Percentiles rank a stretch among this genome's conserved stretches.
These are phyloP conservation scores for Zalophus californianus DNA, from an alignment of 2,797 vertebrate species.

Conservation along the genomic window DNA sequence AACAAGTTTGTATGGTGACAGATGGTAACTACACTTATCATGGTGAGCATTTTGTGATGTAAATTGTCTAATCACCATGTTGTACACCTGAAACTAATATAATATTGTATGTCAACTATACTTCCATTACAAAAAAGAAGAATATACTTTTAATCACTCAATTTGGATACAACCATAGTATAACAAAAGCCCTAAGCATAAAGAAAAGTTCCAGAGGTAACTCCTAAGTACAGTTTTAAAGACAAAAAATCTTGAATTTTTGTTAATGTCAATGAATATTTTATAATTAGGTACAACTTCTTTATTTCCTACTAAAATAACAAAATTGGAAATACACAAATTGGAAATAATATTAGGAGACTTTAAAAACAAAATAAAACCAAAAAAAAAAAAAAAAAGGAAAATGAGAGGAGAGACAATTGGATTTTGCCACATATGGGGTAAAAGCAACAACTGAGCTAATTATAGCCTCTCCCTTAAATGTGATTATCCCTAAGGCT, in stretches of 20 bases:
- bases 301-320: constrained; percentile 22
- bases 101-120: not conserved
- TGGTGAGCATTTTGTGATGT: not conserved
- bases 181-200: constrained; percentile 26
- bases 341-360: constrained; percentile 27
- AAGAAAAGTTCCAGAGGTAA: not conserved
- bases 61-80: not conserved
- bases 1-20: not conserved
- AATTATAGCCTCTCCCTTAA: constrained; percentile 83
- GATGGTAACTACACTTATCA: not conserved
- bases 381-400: constrained; percentile 23
- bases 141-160: constrained; percentile 8
- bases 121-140: not conserved
- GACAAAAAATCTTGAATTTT: not conserved
- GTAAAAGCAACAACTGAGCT: constrained; percentile 83
- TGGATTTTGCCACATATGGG: constrained; percentile 68
- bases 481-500: constrained; percentile 84
- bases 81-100: not conserved
- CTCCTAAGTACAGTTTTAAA: constrained; percentile 19
- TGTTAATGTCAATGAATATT: not conserved
- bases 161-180: not conserved
- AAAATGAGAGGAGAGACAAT: constrained; percentile 74
- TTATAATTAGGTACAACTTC: not conserved
- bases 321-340: constrained; percentile 34
- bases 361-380: constrained; percentile 37